These are phyloP conservation scores for Drosophila lutescens DNA, from an alignment of 2,888 invertebrate genomes.

Conservation along the genomic window DNA sequence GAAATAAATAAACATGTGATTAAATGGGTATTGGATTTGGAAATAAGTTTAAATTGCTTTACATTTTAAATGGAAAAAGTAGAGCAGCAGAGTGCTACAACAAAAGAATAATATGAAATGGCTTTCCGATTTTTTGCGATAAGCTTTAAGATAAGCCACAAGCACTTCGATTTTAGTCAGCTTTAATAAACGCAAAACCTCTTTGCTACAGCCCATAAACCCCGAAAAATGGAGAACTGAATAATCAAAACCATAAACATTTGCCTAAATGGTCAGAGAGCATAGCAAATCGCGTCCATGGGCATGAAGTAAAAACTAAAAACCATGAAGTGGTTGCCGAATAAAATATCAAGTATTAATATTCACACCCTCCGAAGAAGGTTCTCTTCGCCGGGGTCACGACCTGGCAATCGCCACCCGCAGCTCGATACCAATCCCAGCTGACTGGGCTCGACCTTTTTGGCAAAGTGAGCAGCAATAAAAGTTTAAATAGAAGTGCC, in stretches of 20 bases:
- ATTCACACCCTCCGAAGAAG: constrained; percentile 49
- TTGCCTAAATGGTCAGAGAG: constrained; percentile 38
- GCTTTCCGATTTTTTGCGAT: too few relatives aligned
- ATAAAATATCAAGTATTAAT: constrained; percentile 64
- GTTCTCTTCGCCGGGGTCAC: constrained; percentile 18
- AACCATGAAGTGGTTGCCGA: constrained; percentile 52
- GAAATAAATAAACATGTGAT: constrained; percentile 1
- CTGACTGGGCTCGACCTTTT: constrained; percentile 44
- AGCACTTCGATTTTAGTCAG: neutral
- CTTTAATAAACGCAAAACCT: constrained; percentile 37
- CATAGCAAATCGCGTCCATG: constrained; percentile 36
- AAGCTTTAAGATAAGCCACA: too few relatives aligned
- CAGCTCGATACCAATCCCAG: constrained; percentile 24
- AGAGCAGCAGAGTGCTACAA: too few relatives aligned
- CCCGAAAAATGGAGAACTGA: constrained; percentile 14
- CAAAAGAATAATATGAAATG: too few relatives aligned
- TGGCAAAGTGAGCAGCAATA: constrained; percentile 71
- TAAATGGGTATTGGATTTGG: neutral
- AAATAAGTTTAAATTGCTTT: neutral
- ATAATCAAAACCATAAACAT: constrained; percentile 38
- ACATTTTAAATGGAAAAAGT: too few relatives aligned
- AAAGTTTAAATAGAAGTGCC: constrained; percentile 80
- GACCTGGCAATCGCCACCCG: constrained; percentile 21
- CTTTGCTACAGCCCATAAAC: constrained; percentile 34
- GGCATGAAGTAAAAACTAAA: constrained; percentile 49